Conservation (phyloP, 1,140 invertebrate genomes). For the Cheumatopsyche charites region DNA sequence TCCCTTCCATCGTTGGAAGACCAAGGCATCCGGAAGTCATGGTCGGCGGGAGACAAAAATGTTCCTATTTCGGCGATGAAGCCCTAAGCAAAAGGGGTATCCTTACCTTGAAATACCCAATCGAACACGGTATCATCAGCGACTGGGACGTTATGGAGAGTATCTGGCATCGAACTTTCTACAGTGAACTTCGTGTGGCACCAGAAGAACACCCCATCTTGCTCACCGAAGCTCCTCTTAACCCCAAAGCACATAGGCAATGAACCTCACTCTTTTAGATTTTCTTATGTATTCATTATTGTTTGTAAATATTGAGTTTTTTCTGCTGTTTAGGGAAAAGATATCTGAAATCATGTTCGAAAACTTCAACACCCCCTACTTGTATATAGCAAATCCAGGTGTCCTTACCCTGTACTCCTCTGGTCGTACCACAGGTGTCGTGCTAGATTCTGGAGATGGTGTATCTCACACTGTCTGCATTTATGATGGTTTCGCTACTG, state of each 20-base stretch:
- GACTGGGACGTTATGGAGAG: slow-evolving; percentile 98
- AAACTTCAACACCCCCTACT: slow-evolving; percentile 79
- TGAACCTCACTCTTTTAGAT: background rate
- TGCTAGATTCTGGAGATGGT: slow-evolving; percentile 82
- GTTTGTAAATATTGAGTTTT: background rate
- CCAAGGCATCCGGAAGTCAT: slow-evolving; percentile 88
- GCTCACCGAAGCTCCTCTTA: slow-evolving; percentile 81
- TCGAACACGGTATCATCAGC: slow-evolving; percentile 91
- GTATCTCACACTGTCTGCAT: slow-evolving; percentile 88
- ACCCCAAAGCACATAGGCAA: slow-evolving; percentile 82
- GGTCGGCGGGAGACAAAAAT: slow-evolving; percentile 72
- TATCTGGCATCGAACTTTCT: slow-evolving; percentile 95
- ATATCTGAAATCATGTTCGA: slow-evolving; percentile 88
- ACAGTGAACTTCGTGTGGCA: slow-evolving; percentile 94
- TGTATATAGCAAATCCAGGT: slow-evolving; percentile 74
- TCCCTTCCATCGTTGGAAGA: slow-evolving; percentile 86
- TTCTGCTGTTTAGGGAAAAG: slow-evolving; percentile 61
- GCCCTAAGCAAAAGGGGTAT: slow-evolving; percentile 78
- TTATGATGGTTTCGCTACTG: slow-evolving; percentile 79
- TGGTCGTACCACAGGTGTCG: slow-evolving; percentile 82
- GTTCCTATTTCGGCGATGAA: slow-evolving; percentile 83
- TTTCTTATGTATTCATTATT: background rate
- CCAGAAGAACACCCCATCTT: slow-evolving; percentile 94
- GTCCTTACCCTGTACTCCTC: slow-evolving; percentile 81
- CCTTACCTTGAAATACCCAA: slow-evolving; percentile 83